Evolutionary conservation across 2,113 vertebrate genomes (phyloP).

Genomic region (Myotis brandtii): DNA sequence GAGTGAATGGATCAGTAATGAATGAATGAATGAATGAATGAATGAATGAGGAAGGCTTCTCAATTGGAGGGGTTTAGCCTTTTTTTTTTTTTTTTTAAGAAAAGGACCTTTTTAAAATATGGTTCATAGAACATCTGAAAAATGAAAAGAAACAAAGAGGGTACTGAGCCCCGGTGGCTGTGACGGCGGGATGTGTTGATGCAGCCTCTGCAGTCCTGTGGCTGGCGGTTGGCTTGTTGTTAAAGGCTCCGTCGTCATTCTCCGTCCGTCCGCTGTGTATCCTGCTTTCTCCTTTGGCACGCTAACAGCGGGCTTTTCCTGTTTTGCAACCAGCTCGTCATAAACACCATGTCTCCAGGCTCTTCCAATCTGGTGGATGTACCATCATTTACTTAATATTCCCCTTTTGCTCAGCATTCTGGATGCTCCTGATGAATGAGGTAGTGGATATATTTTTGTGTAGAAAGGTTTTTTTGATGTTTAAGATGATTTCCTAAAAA

Average conservation of each 20-base stretch:
- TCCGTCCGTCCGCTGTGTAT: conserved; percentile 52
- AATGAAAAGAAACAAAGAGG: conserved; percentile 25
- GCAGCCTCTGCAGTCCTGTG: neutral
- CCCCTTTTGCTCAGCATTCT: conserved; percentile 52
- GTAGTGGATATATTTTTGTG: conserved; percentile 22
- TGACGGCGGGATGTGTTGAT: neutral
- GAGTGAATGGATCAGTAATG: conserved; percentile 58
- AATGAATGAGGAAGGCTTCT: conserved; percentile 67
- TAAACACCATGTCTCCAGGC: conserved; percentile 59
- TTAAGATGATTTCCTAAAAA: conserved; percentile 66
- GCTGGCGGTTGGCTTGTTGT: neutral
- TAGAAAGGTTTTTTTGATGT: conserved; percentile 39
- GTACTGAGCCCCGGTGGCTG: neutral
- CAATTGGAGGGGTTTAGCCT: conserved; percentile 19
- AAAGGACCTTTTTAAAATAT: neutral
- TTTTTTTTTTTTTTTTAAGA: neutral
- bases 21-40: conserved; percentile 60
- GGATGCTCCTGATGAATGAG: neutral
- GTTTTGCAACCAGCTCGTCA: conserved; percentile 65
- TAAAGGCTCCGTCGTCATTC: conserved; percentile 37
- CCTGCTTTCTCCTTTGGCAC: neutral
- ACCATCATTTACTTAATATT: conserved; percentile 55
- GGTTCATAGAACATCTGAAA: conserved; percentile 15
- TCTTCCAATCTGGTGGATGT: conserved; percentile 50
- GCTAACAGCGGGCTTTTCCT: conserved; percentile 70